phyloP scores from a whole-genome alignment of 2,113 vertebrate genomes.

The Eubucco bourcierii region DNA sequence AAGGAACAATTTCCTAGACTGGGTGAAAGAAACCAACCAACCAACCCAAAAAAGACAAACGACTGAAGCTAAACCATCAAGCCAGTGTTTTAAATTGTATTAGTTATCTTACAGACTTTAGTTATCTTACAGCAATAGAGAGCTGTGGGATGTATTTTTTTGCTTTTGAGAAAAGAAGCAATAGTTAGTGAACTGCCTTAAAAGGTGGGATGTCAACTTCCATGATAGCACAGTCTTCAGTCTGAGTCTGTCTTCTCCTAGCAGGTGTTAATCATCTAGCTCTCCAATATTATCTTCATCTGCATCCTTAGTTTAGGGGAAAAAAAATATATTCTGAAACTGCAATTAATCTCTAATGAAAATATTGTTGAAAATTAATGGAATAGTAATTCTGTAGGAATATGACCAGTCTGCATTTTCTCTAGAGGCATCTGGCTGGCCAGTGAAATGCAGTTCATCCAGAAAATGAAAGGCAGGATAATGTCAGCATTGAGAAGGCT shows the following conservation, averaged over 20 bases:
- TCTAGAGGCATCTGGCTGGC: background rate
- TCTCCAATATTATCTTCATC: background rate
- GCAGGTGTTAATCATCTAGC: background rate
- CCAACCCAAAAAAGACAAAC: background rate
- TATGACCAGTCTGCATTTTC: background rate
- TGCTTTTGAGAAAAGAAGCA: background rate
- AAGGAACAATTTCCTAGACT: background rate
- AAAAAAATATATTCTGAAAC: conserved; percentile 14
- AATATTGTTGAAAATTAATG: conserved; percentile 18
- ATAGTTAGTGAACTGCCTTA: background rate
- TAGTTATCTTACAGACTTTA: background rate
- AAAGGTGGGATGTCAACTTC: background rate
- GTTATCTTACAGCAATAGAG: background rate
- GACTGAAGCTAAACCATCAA: background rate
- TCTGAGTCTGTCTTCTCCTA: background rate
- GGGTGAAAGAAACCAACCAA: no score
- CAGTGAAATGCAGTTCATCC: background rate
- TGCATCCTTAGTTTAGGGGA: background rate
- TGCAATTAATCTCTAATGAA: conserved; percentile 6
- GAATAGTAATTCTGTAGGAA: background rate
- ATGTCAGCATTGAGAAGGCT: background rate
- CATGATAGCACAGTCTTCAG: background rate
- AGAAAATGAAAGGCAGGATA: background rate
- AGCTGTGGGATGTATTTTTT: background rate
- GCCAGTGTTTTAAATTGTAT: background rate